These are phyloP conservation scores for Chaetodon auriga DNA, from an alignment of 2,113 vertebrate genomes.

Conservation along the genomic window DNA sequence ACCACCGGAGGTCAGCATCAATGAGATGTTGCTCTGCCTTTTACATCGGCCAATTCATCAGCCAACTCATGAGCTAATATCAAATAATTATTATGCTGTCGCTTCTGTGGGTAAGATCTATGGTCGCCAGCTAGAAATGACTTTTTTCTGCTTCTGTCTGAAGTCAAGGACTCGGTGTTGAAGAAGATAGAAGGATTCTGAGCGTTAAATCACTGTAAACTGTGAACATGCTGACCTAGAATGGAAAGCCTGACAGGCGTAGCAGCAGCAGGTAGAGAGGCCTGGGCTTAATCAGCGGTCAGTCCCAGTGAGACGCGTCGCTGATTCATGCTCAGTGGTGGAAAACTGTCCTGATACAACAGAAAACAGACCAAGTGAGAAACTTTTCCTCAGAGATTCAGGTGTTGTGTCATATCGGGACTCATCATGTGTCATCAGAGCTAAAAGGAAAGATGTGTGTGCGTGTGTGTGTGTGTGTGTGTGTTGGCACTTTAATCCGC, in stretches of 20 bases:
- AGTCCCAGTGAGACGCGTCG: not conserved
- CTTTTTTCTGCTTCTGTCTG: not conserved
- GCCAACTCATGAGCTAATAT: not conserved
- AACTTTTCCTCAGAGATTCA: not conserved
- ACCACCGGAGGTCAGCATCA: not conserved
- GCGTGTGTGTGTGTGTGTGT: not conserved
- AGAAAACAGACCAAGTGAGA: no score
- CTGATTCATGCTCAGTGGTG: no score
- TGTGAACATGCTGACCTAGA: not conserved
- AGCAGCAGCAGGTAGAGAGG: not conserved
- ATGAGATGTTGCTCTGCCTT: not conserved
- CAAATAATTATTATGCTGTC: not conserved
- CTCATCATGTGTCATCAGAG: not conserved
- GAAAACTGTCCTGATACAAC: no score
- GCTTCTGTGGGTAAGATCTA: not conserved
- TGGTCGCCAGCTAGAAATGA: no score
- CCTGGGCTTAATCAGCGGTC: not conserved
- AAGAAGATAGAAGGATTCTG: not conserved
- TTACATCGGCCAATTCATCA: no score
- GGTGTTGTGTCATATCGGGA: not conserved
- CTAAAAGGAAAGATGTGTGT: no score
- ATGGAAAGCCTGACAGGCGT: not conserved
- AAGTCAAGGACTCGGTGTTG: not conserved
- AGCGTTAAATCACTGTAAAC: not conserved
- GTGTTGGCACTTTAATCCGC: not conserved